Base-by-base conservation (phyloP, 2,888 invertebrate species). In the Clostera curtula region DNA sequence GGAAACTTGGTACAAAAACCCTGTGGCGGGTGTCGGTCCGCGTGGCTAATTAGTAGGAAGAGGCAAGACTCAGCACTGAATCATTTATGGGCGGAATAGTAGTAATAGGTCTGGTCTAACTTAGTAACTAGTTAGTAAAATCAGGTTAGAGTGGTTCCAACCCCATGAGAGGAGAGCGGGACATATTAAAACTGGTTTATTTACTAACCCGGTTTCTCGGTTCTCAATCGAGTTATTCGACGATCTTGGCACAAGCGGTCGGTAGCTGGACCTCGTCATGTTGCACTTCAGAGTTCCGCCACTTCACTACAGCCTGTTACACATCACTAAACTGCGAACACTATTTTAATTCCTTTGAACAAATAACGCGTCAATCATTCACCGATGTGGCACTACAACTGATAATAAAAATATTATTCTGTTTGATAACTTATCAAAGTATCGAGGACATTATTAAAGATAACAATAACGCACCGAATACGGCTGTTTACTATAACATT, bases 261-360 rank as follows among this genome's bases (percentile, higher is more conserved):
- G 59, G 50, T 83, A 83, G 44, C 75, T 74, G 24, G 83, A 82
- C 33, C 83, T 64, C 11, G 83, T 79, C 83, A 83, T 82, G 6
- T 3, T 20, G 12, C n/a, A n/a, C 20, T 2, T n/a, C 12, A 12
- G 11, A 19, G 8, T 14, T 21, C 27, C 29, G 8, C 16, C 14
- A 8, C 26, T 26, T 29, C 31, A 42, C 37, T 27, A 30, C 20
- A 27, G 28, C 32, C 27, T 31, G 27, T 16, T 25, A 14, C 16
- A 35, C 27, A 27, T 34, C 25, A 36, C 28, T 26, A 31, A 35
- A 40, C 29, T 29, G 12, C 40, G 27, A 35, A 45, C 32, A 19
- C 34, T 50, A 49, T 56, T 55, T n/a, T n/a, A n/a, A n/a, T n/a
- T n/a, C n/a, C n/a, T n/a, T n/a, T 60, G 58, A 65, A 53, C 58